A percentile compares a stretch with the other conserved stretches of the same genome.
Conservation (phyloP, 2,797 vertebrate species). For the Enteromius paludinosus region DNA sequence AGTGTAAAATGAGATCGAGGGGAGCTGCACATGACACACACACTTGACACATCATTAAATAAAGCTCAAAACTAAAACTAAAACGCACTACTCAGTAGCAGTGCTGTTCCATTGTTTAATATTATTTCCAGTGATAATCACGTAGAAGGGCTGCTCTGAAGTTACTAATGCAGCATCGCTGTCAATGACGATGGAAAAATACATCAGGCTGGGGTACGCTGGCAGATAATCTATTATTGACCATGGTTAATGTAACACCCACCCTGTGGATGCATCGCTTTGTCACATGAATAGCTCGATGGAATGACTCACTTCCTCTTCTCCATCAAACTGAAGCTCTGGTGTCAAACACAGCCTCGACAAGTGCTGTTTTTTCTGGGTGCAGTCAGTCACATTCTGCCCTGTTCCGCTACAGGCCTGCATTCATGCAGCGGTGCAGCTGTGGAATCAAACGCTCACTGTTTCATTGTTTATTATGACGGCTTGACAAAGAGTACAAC, state of each 20-base stretch:
- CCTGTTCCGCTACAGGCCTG: not conserved
- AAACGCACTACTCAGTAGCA: not conserved
- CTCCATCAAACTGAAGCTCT: constrained; percentile 42
- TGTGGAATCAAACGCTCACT: constrained; percentile 1
- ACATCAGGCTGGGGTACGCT: not conserved
- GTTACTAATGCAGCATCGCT: not conserved
- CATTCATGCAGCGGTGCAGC: not conserved
- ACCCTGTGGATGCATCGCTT: constrained; percentile 39
- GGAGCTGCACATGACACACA: not conserved
- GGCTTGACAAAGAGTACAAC: not conserved
- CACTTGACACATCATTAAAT: not conserved
- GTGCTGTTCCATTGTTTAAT: not conserved
- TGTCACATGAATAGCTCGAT: constrained; percentile 65
- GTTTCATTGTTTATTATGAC: not conserved
- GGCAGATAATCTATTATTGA: constrained; percentile 29
- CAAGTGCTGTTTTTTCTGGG: constrained; percentile 10
- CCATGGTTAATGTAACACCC: constrained; percentile 43
- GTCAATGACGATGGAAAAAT: constrained; percentile 34
- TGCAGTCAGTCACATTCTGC: not conserved
- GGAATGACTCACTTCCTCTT: constrained; percentile 64
- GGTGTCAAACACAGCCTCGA: constrained; percentile 36
- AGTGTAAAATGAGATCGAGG: not conserved
- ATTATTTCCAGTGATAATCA: not conserved
- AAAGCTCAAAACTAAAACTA: not conserved
- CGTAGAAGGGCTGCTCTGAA: not conserved